Base-by-base conservation (phyloP, 2,888 invertebrate genomes). In the Zygaena filipendulae region DNA sequence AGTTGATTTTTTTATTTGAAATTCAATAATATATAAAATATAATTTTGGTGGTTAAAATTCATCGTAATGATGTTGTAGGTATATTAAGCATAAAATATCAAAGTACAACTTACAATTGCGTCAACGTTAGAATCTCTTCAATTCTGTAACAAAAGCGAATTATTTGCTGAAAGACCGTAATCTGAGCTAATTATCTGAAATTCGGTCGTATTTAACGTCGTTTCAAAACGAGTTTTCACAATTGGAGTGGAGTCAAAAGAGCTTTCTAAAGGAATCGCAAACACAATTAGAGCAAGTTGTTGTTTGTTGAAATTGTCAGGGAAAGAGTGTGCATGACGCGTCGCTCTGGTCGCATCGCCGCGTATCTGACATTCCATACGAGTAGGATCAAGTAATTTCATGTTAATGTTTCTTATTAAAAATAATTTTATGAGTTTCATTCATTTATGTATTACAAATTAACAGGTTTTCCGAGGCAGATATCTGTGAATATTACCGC, bases 111-210 rank as follows among this genome's bases (percentile, higher is more conserved):
- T 28, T 23, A 39, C 39, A 29, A 36, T 42, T 43, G 35, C 37
- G 39, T 46, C 44, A 36, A 36, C 37, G 38, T 40, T 39, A 42
- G 39, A 36, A 45, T 45, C 45, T 42, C 47, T 48, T 43, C 45
- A 52, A 53, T 50, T 55, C 43, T 50, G 60, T 49, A 59, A 70
- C 60, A 64, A 71, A 66, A 59, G 53, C 58, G 49, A 58, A 59
- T 68, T 57, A 63, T 59, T 56, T 52, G 48, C 53, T 52, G 55
- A 67, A 63, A 60, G 57, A 58, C 54, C 59, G 57, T 72, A 69
- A 75, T 75, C 70, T 69, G 52, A 70, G 66, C 69, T 75, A 74
- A 75, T 74, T 74, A 72, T 72, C 70, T 68, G 55, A 58, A 66
- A 68, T 69, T 69, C 60, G 62, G 61, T 62, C 62, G 67, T 62